These are phyloP conservation scores for Caerostris darwini DNA, from an alignment of 1,140 invertebrate genomes.

Conservation along the genomic window DNA sequence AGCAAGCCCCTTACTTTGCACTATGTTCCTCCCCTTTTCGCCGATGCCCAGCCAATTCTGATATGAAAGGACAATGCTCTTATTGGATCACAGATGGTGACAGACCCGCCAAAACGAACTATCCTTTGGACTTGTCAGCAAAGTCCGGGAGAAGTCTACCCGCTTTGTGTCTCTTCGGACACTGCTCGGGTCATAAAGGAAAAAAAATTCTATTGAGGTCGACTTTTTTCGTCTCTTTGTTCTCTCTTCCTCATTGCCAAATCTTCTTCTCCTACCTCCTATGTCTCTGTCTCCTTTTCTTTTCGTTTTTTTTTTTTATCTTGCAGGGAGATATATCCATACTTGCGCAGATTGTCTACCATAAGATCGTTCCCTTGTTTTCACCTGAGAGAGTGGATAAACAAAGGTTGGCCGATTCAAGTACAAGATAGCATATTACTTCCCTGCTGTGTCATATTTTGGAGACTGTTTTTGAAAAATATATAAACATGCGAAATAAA, in stretches of 20 bases:
- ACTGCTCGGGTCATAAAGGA: neutral
- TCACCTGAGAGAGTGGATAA: constrained; percentile 35
- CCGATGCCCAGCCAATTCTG: constrained; percentile 31
- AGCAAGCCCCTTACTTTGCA: constrained; percentile 45
- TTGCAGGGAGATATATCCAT: neutral
- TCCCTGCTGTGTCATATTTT: constrained; percentile 34
- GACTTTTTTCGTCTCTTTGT: constrained; percentile 31
- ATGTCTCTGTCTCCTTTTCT: neutral
- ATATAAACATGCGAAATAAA: neutral
- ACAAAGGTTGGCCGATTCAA: constrained; percentile 19
- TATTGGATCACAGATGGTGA: constrained; percentile 60
- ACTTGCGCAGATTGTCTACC: constrained; percentile 10
- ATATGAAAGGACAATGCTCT: constrained; percentile 55
- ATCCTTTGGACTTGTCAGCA: constrained; percentile 38
- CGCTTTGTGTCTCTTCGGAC: constrained; percentile 31
- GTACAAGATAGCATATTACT: constrained; percentile 14
- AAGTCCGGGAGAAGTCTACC: constrained; percentile 35
- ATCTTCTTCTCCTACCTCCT: neutral
- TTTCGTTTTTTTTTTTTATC: neutral
- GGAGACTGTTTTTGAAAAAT: constrained; percentile 3
- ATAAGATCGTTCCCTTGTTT: constrained; percentile 14
- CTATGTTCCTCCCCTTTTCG: constrained; percentile 2
- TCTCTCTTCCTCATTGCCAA: constrained; percentile 10
- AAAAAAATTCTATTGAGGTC: constrained; percentile 48
- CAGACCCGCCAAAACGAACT: constrained; percentile 28